phyloP scores from a whole-genome alignment of 2,113 vertebrate species.

The Sminthopsis crassicaudata region DNA sequence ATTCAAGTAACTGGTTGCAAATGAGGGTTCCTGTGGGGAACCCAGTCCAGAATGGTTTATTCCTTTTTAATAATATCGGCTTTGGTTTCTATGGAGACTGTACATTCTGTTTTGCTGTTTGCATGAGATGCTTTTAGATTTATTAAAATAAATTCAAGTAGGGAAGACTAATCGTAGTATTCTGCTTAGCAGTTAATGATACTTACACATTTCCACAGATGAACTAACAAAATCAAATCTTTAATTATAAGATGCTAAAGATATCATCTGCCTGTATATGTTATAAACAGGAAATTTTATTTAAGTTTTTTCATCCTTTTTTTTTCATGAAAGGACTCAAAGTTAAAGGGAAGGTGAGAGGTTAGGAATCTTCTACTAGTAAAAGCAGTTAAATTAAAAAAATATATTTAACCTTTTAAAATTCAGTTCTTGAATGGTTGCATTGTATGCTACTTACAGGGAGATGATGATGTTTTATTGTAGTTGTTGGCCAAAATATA shows the following conservation, averaged over 20 bases:
- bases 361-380: conserved; percentile 27
- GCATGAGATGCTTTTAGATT: conserved; percentile 76
- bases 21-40: conserved; percentile 76
- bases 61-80: conserved; percentile 81
- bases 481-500: not conserved
- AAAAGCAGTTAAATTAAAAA: not conserved
- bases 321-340: conserved; percentile 39
- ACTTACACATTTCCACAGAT: conserved; percentile 51
- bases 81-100: conserved; percentile 87
- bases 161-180: conserved; percentile 69
- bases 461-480: not conserved
- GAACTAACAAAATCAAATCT: conserved; percentile 56
- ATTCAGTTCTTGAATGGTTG: not conserved
- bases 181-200: conserved; percentile 55
- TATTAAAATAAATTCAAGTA: conserved; percentile 79
- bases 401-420: not conserved
- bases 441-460: not conserved
- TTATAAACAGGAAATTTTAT: conserved; percentile 44
- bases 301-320: conserved; percentile 18
- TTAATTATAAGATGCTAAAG: conserved; percentile 32
- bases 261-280: conserved; percentile 25
- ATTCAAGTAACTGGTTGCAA: conserved; percentile 69
- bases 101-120: conserved; percentile 81
- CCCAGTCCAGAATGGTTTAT: conserved; percentile 65
- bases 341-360: conserved; percentile 14